phyloP scores from a whole-genome alignment of 1,140 invertebrate genomes.

The Drosophila repletoides region DNA sequence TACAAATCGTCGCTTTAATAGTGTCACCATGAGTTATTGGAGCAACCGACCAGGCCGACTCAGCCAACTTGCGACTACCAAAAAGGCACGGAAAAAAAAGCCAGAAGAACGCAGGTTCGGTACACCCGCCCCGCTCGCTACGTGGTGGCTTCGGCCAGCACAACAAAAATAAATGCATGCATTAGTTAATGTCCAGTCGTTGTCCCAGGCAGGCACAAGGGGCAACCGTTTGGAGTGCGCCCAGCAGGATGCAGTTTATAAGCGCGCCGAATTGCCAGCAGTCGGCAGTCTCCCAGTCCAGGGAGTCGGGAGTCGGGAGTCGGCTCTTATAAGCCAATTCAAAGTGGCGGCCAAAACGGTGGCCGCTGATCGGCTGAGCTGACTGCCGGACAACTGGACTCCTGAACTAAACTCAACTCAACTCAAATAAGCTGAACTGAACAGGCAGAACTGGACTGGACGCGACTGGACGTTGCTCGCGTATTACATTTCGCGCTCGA shows the following conservation, averaged over 20 bases:
- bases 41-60: constrained; percentile 39
- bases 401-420: constrained; percentile 21
- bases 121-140: neutral
- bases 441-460: neutral
- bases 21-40: constrained; percentile 81
- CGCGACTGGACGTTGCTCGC: constrained; percentile 50
- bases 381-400: constrained; percentile 4
- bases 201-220: constrained; percentile 37
- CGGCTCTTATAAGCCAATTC: constrained; percentile 76
- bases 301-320: constrained; percentile 20
- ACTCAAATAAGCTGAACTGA: constrained; percentile 2
- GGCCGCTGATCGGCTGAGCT: constrained; percentile 47
- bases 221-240: constrained; percentile 55
- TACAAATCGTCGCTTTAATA: constrained; percentile 83
- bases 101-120: too few species aligned
- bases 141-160: constrained; percentile 7
- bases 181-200: constrained; percentile 79
- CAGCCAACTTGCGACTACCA: constrained; percentile 20
- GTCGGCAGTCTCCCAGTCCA: neutral
- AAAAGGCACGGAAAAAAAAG: too few species aligned
- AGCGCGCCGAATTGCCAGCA: constrained; percentile 66
- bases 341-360: constrained; percentile 66
- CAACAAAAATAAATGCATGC: constrained; percentile 76
- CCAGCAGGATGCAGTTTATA: constrained; percentile 80
- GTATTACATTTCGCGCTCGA: constrained; percentile 82